Evolutionary conservation across 2,113 vertebrate species (phyloP).

Genomic region (Girardinichthys multiradiatus): DNA sequence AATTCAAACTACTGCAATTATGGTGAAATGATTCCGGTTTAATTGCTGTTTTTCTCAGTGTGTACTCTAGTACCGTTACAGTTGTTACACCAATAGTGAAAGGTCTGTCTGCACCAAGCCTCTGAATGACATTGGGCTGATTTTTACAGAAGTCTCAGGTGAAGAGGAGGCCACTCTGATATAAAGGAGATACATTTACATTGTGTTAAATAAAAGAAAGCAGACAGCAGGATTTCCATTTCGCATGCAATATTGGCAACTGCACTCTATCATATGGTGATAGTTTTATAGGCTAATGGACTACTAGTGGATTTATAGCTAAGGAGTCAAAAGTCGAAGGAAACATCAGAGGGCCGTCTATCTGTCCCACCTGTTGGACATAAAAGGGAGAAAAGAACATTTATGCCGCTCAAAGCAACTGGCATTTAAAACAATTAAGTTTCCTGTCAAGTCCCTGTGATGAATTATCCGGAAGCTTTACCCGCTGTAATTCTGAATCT

Average conservation of each 20-base stretch:
- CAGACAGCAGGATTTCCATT: constrained; percentile 48
- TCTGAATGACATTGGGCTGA: constrained; percentile 2
- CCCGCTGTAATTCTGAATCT: constrained; percentile 98
- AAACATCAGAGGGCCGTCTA: constrained; percentile 72
- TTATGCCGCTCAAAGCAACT: constrained; percentile 82
- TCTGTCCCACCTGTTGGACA: constrained; percentile 79
- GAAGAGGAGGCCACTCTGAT: constrained; percentile 7
- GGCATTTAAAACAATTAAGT: constrained; percentile 99
- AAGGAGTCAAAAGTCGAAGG: constrained; percentile 66
- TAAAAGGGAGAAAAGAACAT: constrained; percentile 67
- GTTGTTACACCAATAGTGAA: neutral
- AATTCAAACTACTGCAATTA: neutral
- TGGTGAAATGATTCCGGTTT: neutral
- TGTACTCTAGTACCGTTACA: neutral
- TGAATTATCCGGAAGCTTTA: constrained; percentile 99
- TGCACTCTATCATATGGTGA: constrained; percentile 68
- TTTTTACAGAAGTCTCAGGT: neutral
- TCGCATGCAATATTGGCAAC: constrained; percentile 64
- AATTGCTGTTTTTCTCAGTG: neutral
- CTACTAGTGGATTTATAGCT: constrained; percentile 68
- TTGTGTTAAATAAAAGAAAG: constrained; percentile 50
- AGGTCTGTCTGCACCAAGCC: neutral
- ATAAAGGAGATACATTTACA: constrained; percentile 29
- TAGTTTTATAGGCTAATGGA: constrained; percentile 65
- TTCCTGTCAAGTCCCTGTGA: constrained; percentile 96